These are phyloP conservation scores for Chymomyza procnemis DNA, from an alignment of 2,888 invertebrate species.

Conservation along the genomic window DNA sequence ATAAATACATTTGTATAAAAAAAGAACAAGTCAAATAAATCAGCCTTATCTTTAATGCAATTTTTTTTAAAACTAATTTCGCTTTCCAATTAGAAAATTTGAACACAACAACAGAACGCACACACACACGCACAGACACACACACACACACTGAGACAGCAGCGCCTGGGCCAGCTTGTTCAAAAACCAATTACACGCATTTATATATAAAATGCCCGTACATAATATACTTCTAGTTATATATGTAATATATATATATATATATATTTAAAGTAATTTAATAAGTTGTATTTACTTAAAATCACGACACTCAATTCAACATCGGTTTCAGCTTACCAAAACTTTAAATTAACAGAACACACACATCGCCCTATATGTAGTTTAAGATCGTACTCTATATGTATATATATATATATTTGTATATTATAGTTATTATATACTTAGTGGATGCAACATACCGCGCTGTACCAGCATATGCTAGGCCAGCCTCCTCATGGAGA, in stretches of 20 bases:
- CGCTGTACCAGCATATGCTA: constrained; percentile 60
- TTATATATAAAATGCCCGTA: neutral
- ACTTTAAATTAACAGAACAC: constrained; percentile 36
- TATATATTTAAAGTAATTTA: neutral
- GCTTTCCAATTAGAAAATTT: constrained; percentile 47
- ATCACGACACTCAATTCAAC: neutral
- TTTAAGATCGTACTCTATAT: neutral
- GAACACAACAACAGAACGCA: neutral
- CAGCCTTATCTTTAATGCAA: constrained; percentile 70
- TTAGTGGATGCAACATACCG: constrained; percentile 71
- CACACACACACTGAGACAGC: neutral
- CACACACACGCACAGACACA: neutral
- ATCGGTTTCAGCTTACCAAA: neutral
- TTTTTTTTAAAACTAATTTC: constrained; percentile 58
- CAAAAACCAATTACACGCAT: neutral
- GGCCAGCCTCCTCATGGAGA: constrained; percentile 15
- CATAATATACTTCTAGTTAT: neutral
- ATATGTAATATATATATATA: constrained; percentile 2
- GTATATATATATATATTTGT: neutral
- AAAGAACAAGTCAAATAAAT: constrained; percentile 71
- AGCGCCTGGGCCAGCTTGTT: neutral
- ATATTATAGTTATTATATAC: constrained; percentile 12
- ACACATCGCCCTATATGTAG: constrained; percentile 36
- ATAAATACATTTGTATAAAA: constrained; percentile 29
- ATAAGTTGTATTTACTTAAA: neutral